phyloP scores from a whole-genome alignment of 2,113 vertebrate genomes.

The Pyrgilauda ruficollis region DNA sequence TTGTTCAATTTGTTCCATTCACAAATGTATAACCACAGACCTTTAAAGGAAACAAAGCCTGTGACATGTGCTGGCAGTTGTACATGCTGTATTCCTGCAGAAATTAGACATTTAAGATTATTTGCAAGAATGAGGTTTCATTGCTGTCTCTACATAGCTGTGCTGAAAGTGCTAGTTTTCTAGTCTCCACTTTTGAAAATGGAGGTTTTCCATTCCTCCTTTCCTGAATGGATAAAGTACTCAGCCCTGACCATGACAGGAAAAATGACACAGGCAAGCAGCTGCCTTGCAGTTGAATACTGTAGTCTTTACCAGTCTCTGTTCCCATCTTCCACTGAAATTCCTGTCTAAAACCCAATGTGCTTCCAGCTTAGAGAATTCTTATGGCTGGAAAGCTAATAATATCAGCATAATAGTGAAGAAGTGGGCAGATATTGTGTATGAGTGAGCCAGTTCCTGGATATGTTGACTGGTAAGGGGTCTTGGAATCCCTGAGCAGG shows the following conservation, averaged over 20 bases:
- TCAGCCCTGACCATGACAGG: not conserved
- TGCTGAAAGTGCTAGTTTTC: not conserved
- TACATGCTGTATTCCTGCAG: not conserved
- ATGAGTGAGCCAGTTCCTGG: not conserved
- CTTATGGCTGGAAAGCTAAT: not conserved
- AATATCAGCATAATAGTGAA: not conserved
- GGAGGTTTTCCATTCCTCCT: not conserved
- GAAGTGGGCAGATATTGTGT: not conserved
- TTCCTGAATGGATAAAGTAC: not conserved
- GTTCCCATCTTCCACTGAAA: not conserved
- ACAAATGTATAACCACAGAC: not conserved
- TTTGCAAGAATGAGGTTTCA: not conserved
- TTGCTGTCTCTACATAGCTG: not conserved
- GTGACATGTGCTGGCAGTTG: not conserved
- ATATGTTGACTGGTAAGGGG: not conserved
- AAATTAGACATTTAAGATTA: not conserved
- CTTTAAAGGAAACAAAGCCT: not conserved
- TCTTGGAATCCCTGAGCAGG: not conserved
- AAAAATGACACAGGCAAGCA: not conserved
- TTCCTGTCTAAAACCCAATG: not conserved
- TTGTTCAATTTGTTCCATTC: not conserved
- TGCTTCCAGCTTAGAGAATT: not conserved
- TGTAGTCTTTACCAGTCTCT: not conserved
- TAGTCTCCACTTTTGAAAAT: not conserved
- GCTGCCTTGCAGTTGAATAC: not conserved